Percentiles rank a stretch among this genome's conserved stretches.
phyloP scores from a whole-genome alignment of 1,140 invertebrate species.

The Diorhabda carinulata region DNA sequence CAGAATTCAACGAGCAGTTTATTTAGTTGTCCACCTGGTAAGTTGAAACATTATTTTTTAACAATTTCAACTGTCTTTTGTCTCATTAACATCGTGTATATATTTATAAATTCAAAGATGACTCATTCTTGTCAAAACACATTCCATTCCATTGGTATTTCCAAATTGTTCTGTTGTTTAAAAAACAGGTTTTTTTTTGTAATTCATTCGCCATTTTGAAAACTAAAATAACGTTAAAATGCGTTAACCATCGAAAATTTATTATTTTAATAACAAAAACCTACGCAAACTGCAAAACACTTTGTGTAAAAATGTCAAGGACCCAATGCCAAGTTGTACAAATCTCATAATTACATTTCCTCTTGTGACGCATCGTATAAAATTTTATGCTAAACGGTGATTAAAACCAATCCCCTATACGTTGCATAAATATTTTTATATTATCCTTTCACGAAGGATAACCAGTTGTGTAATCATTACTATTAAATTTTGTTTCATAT shows the following conservation, averaged over 20 bases:
- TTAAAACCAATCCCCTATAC: background rate
- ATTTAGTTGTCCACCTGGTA: conserved; percentile 39
- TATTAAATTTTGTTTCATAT: too few species aligned
- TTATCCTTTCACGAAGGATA: too few species aligned
- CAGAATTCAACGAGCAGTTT: conserved; percentile 35
- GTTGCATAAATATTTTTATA: background rate
- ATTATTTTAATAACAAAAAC: too few species aligned
- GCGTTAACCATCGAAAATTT: too few species aligned
- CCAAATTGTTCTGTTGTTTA: too few species aligned
- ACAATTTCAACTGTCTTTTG: background rate
- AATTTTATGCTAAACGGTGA: background rate
- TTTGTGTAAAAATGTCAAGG: background rate
- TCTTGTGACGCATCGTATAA: background rate
- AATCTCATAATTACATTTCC: background rate
- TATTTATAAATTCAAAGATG: background rate
- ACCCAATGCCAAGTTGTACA: background rate
- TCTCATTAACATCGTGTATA: background rate
- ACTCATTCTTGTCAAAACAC: background rate
- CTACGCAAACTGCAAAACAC: conserved; percentile 1
- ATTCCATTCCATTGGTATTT: too few species aligned
- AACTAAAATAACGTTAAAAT: too few species aligned
- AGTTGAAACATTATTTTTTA: conserved; percentile 21
- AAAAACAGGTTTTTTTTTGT: too few species aligned
- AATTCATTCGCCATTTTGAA: too few species aligned
- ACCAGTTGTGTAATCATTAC: too few species aligned